phyloP scores from a whole-genome alignment of 2,888 invertebrate species.

The Zeuzera pyrina region DNA sequence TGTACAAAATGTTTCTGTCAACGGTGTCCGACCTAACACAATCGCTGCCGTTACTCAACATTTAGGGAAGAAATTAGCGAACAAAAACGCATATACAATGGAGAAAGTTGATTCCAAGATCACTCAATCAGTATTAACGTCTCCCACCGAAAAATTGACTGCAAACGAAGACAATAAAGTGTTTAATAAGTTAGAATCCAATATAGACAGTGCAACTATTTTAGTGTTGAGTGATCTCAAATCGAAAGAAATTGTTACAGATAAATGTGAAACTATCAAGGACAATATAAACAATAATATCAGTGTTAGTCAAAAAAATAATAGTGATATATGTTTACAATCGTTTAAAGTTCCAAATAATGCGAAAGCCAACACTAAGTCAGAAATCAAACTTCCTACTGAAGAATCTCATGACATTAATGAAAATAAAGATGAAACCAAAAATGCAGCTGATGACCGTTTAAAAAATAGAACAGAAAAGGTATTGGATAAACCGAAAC shows the following conservation, averaged over 20 bases:
- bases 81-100: constrained; percentile 51
- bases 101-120: constrained; percentile 57
- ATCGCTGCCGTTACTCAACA: constrained; percentile 55
- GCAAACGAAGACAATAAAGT: constrained; percentile 22
- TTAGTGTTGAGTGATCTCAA: not conserved
- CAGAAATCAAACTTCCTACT: too few species aligned
- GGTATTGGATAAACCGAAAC: constrained; percentile 21
- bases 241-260: too few species aligned
- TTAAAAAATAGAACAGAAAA: not conserved
- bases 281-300: not conserved
- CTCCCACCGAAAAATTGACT: constrained; percentile 43
- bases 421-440: not conserved
- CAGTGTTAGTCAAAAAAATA: not conserved
- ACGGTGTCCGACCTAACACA: constrained; percentile 46
- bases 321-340: not conserved
- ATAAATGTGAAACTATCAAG: not conserved
- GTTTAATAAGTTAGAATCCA: constrained; percentile 17
- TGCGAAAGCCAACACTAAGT: not conserved
- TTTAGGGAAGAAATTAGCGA: constrained; percentile 50
- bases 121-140: constrained; percentile 57
- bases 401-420: too few species aligned
- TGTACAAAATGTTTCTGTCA: constrained; percentile 43
- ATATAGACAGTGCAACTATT: constrained; percentile 8
- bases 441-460: not conserved
- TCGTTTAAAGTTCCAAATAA: not conserved